A percentile compares a stretch with the other conserved stretches of the same genome.
Evolutionary conservation across 2,888 invertebrate genomes (phyloP).

Genomic region (Trachelus troglodyta): DNA sequence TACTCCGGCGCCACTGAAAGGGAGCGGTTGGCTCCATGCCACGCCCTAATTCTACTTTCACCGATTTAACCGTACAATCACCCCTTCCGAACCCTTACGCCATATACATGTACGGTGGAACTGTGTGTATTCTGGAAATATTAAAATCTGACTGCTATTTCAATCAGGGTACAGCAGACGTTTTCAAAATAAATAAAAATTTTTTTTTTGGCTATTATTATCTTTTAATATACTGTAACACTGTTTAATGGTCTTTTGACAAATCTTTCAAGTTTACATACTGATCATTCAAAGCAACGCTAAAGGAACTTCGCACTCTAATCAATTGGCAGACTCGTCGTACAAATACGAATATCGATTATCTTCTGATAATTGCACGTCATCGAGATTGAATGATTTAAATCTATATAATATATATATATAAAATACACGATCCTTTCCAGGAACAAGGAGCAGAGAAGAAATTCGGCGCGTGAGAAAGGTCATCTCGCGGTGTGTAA

Average conservation of each 20-base stretch:
- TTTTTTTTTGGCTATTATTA: background rate
- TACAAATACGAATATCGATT: background rate
- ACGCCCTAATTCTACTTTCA: slow-evolving; percentile 43
- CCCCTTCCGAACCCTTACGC: background rate
- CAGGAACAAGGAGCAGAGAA: background rate
- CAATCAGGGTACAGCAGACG: background rate
- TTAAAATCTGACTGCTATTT: background rate
- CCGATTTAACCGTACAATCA: background rate
- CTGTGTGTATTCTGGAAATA: background rate
- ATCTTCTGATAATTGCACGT: background rate
- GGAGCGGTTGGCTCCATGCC: slow-evolving; percentile 43
- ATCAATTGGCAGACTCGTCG: background rate
- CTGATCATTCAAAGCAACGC: background rate
- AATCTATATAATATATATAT: background rate
- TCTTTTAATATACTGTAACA: background rate
- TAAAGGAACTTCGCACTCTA: background rate
- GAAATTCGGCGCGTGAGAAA: background rate
- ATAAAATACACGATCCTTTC: background rate
- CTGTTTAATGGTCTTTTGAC: background rate
- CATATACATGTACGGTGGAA: background rate
- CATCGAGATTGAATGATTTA: background rate
- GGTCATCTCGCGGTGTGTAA: background rate
- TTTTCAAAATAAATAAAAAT: background rate
- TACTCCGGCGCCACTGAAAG: slow-evolving; percentile 13
- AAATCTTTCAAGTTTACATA: background rate